Percentiles rank a stretch among this genome's conserved stretches.
phyloP scores from a whole-genome alignment of 2,113 vertebrate genomes.

The Dendropsophus ebraccatus region DNA sequence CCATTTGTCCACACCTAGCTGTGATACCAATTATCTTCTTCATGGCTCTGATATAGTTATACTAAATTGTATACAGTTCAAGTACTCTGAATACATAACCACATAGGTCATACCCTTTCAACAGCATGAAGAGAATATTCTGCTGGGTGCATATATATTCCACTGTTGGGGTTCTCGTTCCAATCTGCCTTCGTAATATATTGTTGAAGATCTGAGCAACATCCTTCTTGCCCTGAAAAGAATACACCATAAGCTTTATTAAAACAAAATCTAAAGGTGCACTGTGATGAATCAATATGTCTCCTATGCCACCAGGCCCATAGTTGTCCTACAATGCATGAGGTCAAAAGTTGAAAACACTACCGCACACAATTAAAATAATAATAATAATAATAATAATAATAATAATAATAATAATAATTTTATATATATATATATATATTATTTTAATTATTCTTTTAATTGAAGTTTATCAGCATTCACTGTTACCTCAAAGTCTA shows the following conservation, averaged over 20 bases:
- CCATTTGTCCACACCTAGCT: background rate
- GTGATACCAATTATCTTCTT: too few relatives aligned
- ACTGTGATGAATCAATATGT: background rate
- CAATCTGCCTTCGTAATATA: constrained; percentile 94
- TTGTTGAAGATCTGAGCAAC: constrained; percentile 99
- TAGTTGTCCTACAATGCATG: background rate
- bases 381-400: too few relatives aligned
- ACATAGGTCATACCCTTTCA: constrained; percentile 87
- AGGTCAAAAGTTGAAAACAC: background rate
- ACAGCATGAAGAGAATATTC: constrained; percentile 96
- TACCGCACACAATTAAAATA: too few relatives aligned
- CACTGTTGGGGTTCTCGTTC: constrained; percentile 93
- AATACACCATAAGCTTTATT: background rate
- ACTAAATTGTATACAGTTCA: background rate
- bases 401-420: too few relatives aligned
- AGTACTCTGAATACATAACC: background rate
- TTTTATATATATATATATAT: too few relatives aligned
- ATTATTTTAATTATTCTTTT: too few relatives aligned
- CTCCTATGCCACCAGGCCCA: background rate
- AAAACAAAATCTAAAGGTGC: background rate
- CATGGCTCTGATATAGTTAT: background rate
- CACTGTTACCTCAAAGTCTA: constrained; percentile 89
- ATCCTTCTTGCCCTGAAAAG: constrained; percentile 92
- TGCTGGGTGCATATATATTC: constrained; percentile 98
- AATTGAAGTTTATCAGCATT: background rate